Evolutionary conservation across 2,888 invertebrate species (phyloP).

Genomic region (Dione vanillae): DNA sequence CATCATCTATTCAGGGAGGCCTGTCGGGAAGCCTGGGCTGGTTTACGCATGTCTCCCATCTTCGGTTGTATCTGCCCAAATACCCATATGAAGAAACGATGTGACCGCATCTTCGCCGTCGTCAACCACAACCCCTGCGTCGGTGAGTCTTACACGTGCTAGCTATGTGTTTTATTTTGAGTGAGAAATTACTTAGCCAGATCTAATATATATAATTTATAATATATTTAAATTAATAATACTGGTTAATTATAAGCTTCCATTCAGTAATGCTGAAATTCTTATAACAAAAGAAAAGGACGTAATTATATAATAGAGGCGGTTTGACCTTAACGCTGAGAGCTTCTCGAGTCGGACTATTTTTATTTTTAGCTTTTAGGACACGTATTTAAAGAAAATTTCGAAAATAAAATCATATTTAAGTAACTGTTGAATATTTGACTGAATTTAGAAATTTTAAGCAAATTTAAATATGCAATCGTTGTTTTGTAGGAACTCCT

Average conservation of each 20-base stretch:
- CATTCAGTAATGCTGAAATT: slow-evolving; percentile 8
- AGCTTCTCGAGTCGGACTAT: slow-evolving; percentile 20
- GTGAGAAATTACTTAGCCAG: slow-evolving; percentile 57
- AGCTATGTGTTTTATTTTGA: slow-evolving; percentile 64
- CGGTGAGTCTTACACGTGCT: slow-evolving; percentile 87
- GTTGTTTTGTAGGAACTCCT: no score
- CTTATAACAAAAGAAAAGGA: slow-evolving; percentile 26
- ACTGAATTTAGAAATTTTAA: neutral
- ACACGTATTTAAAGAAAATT: neutral
- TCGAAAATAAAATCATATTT: neutral
- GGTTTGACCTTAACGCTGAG: slow-evolving; percentile 25
- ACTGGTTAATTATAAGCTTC: no score
- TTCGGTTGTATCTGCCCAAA: slow-evolving; percentile 97
- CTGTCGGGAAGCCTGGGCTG: slow-evolving; percentile 95
- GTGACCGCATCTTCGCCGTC: slow-evolving; percentile 94
- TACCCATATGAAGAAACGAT: slow-evolving; percentile 93
- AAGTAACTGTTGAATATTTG: no score
- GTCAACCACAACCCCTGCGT: slow-evolving; percentile 97
- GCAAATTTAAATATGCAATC: neutral
- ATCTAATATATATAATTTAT: neutral
- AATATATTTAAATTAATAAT: no score
- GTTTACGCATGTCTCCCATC: slow-evolving; percentile 93
- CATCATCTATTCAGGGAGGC: slow-evolving; percentile 85
- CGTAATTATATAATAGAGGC: slow-evolving; percentile 30
- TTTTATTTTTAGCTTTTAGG: slow-evolving; percentile 27